Evolutionary conservation across 92 coral and sea anemone species (phyloP).

Genomic region (Ricordea florida): DNA sequence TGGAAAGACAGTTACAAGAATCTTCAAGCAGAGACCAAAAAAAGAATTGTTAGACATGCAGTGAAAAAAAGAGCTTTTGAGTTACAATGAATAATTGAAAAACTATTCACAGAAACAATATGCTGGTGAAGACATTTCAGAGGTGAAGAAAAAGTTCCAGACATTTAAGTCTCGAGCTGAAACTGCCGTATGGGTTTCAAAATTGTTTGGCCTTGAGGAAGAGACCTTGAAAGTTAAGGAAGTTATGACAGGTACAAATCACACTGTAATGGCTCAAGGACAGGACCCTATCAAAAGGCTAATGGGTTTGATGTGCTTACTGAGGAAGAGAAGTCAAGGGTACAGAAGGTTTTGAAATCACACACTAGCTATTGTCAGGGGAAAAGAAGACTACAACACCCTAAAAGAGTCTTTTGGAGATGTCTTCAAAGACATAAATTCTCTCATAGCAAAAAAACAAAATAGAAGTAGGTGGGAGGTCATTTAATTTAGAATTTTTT

Average conservation of each 20-base stretch:
- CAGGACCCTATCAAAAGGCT: neutral
- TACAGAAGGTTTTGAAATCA: constrained; percentile 38
- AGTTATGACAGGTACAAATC: constrained; percentile 18
- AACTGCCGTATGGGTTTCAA: constrained; percentile 35
- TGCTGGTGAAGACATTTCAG: constrained; percentile 53
- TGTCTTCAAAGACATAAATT: no score
- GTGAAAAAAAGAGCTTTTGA: constrained; percentile 40
- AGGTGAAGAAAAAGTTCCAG: constrained; percentile 49
- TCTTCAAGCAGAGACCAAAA: constrained; percentile 48
- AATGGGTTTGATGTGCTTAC: neutral
- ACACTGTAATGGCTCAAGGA: neutral
- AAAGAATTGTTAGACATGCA: constrained; percentile 53
- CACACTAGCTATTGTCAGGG: no score
- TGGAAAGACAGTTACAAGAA: constrained; percentile 54
- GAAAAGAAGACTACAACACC: no score
- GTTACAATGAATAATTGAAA: constrained; percentile 25
- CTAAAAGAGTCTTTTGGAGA: no score
- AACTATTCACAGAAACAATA: constrained; percentile 8
- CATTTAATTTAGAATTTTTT: no score
- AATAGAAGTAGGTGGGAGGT: no score
- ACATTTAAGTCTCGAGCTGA: constrained; percentile 23
- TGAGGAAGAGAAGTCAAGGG: constrained; percentile 11
- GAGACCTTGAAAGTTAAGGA: constrained; percentile 24
- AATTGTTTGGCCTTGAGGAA: constrained; percentile 42
- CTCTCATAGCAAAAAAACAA: no score